Conservation (phyloP, 2,888 invertebrate genomes). For the Caenorhabditis becei region DNA sequence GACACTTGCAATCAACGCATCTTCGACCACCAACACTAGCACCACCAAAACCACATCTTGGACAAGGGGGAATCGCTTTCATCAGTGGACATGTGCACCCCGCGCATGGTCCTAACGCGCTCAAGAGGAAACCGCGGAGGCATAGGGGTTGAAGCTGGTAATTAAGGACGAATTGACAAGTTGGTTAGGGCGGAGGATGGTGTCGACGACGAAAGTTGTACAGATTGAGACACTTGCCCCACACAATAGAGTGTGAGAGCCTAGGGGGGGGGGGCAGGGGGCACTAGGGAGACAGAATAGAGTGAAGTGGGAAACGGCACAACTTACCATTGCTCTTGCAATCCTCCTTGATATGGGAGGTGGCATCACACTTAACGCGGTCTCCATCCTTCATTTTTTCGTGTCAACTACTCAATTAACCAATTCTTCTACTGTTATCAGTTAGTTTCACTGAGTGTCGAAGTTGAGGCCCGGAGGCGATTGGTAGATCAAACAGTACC, state of each 20-base stretch:
- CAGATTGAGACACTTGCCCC: conserved; percentile 41
- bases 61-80: conserved; percentile 30
- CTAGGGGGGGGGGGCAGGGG: conserved; percentile 10
- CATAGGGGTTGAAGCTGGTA: conserved; percentile 38
- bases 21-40: conserved; percentile 20
- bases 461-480: background rate
- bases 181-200: conserved; percentile 51
- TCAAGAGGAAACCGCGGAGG: conserved; percentile 47
- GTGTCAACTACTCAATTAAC: conserved; percentile 20
- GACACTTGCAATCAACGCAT: conserved; percentile 66
- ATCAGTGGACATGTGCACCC: conserved; percentile 22
- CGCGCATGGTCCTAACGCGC: conserved; percentile 28
- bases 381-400: conserved; percentile 67
- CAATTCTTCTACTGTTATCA: background rate
- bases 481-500: background rate
- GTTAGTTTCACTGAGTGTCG: background rate
- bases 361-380: conserved; percentile 67
- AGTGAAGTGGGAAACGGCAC: conserved; percentile 44
- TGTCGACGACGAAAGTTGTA: conserved; percentile 51
- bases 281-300: conserved; percentile 6
- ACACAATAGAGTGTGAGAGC: conserved; percentile 19
- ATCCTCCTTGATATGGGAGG: conserved; percentile 70
- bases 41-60: conserved; percentile 11
- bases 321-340: conserved; percentile 70
- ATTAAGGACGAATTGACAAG: conserved; percentile 61